Evolutionary conservation across 2,888 invertebrate genomes (phyloP).

Genomic region (Drymonia ruficornis): DNA sequence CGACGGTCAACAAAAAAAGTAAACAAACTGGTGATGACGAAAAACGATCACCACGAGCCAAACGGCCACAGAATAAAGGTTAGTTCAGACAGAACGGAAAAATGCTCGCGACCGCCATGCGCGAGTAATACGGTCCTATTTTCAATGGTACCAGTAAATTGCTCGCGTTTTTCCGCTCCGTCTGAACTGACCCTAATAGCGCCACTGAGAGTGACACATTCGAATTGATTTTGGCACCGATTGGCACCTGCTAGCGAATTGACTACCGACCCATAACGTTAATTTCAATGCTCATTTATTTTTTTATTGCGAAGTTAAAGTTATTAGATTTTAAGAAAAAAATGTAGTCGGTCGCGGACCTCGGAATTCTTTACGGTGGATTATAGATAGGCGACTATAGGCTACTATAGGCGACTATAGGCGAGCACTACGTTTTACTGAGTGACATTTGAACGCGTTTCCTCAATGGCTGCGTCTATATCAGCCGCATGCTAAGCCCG

Average conservation of each 20-base stretch:
- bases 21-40: conserved; percentile 63
- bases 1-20: conserved; percentile 63
- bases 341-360: not conserved
- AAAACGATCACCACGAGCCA: conserved; percentile 60
- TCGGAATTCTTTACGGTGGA: too few relatives aligned
- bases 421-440: too few relatives aligned
- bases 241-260: conserved; percentile 5
- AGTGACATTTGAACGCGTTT: too few relatives aligned
- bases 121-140: too few relatives aligned
- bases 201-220: conserved; percentile 45
- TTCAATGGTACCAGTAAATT: too few relatives aligned
- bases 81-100: too few relatives aligned
- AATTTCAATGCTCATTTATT: conserved; percentile 1
- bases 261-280: conserved; percentile 7
- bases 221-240: conserved; percentile 9
- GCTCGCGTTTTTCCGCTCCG: too few relatives aligned
- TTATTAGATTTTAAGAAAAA: not conserved
- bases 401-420: too few relatives aligned
- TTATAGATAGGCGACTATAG: too few relatives aligned
- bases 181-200: conserved; percentile 31
- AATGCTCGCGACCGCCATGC: too few relatives aligned
- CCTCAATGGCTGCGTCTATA: too few relatives aligned
- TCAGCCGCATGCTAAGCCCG: too few relatives aligned
- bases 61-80: conserved; percentile 40
- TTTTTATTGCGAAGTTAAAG: not conserved